Evolutionary conservation across 2,888 invertebrate species (phyloP), one percentile per base, ranked within the genome.

Genomic region (Ecliptopera silaceata): DNA sequence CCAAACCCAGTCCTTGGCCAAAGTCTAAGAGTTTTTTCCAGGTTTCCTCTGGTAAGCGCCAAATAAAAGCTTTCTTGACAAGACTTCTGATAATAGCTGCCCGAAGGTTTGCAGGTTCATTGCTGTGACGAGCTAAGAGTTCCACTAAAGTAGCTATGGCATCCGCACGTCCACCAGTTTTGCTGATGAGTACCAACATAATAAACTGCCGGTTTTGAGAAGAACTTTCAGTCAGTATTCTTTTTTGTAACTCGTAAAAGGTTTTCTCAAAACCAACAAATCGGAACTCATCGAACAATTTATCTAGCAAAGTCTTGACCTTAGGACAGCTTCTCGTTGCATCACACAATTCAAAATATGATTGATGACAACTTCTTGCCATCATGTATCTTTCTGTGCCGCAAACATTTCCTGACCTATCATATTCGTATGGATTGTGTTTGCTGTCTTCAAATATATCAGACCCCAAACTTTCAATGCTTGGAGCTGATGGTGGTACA

Each of bases 141-240:
- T 72, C 67, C 38, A 87, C 54, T 15, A 88, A 59, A 18, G 71
- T 66, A 3, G 74, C 70, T 1, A 86, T 64, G 38, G 74, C 69
- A 1, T 76, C 76, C 4, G 60, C 61, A 17, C 74, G 70, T 0
- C 82, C 80, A 2, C 84, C 86, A 20, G 71, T 82, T 57, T 88
- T 88, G 59, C 86, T 88, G 0, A 88, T 77, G 20, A 88, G 70
- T 2, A 88, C 86, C 1, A 86, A 65, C 53, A 88, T 70, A 64
- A 88, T 86, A 48, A 74, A 80, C 32, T 83, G 75, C 11, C 88
- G 69, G 15, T 77, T 79, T 36, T 85, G 74, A 0, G 72, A 57
- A 2, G 75, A 71, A 43, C 75, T 77, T 43, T 79, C 77, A 1
- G 73, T 69, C 15, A 61, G 50, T 34, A 88, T 61, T 12, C 74